Conservation (phyloP, 2,113 vertebrate species). For the Penelope pileata region DNA sequence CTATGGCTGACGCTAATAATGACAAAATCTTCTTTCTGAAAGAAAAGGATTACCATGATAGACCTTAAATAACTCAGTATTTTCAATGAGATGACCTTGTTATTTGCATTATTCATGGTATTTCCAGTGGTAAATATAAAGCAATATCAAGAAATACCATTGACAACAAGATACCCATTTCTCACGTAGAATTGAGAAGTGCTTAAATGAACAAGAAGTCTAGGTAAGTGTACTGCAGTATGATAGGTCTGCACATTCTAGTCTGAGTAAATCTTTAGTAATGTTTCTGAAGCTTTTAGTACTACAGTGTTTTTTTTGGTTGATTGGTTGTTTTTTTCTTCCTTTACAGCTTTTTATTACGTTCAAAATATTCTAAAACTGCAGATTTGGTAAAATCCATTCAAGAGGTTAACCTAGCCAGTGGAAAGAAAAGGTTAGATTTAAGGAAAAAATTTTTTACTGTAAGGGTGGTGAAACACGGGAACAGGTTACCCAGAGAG, state of each 20-base stretch:
- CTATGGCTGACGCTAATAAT: conserved; percentile 45
- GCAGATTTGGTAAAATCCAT: background rate
- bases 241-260: background rate
- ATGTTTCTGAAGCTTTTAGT: background rate
- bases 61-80: conserved; percentile 32
- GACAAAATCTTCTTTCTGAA: conserved; percentile 39
- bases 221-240: background rate
- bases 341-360: background rate
- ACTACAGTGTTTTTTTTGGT: background rate
- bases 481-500: no score
- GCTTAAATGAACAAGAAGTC: background rate
- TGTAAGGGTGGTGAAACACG: no score
- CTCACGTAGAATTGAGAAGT: background rate
- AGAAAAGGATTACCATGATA: background rate
- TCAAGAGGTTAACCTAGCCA: background rate
- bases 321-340: no score
- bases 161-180: background rate
- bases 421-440: background rate
- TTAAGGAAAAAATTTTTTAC: no score
- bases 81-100: conserved; percentile 33
- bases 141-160: background rate
- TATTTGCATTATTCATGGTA: conserved; percentile 53
- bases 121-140: conserved; percentile 15
- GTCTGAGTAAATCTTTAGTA: background rate
- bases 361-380: background rate